These are phyloP conservation scores for Lepidurus packardi DNA, from an alignment of 1,140 invertebrate species.

Conservation along the genomic window DNA sequence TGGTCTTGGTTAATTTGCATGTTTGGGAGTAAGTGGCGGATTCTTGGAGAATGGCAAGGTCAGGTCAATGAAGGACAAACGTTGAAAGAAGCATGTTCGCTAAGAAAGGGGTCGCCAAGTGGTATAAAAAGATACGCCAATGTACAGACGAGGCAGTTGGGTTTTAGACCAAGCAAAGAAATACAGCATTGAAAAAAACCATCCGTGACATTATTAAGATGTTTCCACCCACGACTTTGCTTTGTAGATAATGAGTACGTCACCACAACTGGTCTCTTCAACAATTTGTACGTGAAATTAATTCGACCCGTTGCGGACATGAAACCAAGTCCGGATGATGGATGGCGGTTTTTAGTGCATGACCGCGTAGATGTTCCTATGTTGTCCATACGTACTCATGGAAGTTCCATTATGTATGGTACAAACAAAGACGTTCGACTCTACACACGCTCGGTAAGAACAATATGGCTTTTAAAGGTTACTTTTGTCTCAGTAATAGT, in stretches of 20 bases:
- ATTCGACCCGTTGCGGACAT: background rate
- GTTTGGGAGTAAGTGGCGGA: too few relatives aligned
- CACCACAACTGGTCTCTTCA: background rate
- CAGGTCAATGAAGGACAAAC: too few relatives aligned
- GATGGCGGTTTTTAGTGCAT: slow-evolving; percentile 8
- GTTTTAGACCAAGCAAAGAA: too few relatives aligned
- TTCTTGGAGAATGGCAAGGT: too few relatives aligned
- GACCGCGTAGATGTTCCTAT: slow-evolving; percentile 4
- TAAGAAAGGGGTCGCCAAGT: too few relatives aligned
- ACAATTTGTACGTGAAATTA: background rate
- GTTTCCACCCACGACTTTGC: background rate
- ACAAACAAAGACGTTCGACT: background rate
- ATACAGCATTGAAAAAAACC: too few relatives aligned
- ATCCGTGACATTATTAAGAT: background rate
- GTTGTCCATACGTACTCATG: background rate
- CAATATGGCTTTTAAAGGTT: background rate
- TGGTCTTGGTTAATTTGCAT: too few relatives aligned
- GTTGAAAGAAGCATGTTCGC: too few relatives aligned
- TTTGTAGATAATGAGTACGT: background rate
- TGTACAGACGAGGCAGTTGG: too few relatives aligned
- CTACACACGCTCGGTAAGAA: background rate
- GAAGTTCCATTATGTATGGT: background rate
- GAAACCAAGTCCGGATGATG: background rate
- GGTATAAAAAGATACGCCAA: too few relatives aligned
- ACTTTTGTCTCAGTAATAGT: background rate